Base-by-base conservation (phyloP, 2,888 invertebrate genomes). In the Oithona nana region DNA sequence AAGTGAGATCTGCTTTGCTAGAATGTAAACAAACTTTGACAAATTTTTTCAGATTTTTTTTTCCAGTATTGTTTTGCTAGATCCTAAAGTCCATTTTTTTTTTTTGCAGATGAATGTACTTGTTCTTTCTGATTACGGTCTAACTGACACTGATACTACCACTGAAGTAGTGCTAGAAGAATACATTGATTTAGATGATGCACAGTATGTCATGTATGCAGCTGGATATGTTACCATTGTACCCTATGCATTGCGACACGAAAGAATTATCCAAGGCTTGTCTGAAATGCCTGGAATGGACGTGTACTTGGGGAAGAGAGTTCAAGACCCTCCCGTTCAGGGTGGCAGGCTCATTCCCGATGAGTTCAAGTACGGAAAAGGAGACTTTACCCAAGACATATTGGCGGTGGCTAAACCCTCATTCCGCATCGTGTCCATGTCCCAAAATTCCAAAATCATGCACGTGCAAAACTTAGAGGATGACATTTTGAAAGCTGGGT, bases 51-150 rank as follows among this genome's bases (percentile, higher is more conserved):
- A n/a, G n/a, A n/a, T n/a, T n/a, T n/a, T n/a, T n/a, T n/a, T n/a
- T n/a, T n/a, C n/a, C n/a, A n/a, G n/a, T n/a, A n/a, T n/a, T n/a
- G n/a, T n/a, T n/a, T n/a, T n/a, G n/a, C n/a, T n/a, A n/a, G n/a
- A n/a, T n/a, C n/a, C n/a, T n/a, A n/a, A n/a, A n/a, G n/a, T n/a
- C n/a, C n/a, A n/a, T n/a, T n/a, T 49, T 3, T n/a, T n/a, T n/a
- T n/a, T n/a, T 1, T 39, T 57, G n/a, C 31, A 57, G 39, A 57
- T 57, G 57, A 57, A 57, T 26, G 16, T 57, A 26, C 20, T 57
- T 6, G 57, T 57, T n/a, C 20, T 57, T 1, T 57, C 57, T 6
- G 57, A 57, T 20, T 57, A 57, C 20, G 57, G 57, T 20, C n/a
- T 57, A 20, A 57, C 57, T 20, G 57, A 57, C 48, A n/a, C 48